phyloP scores from a whole-genome alignment of 2,113 vertebrate genomes.

The Oryzias javanicus region DNA sequence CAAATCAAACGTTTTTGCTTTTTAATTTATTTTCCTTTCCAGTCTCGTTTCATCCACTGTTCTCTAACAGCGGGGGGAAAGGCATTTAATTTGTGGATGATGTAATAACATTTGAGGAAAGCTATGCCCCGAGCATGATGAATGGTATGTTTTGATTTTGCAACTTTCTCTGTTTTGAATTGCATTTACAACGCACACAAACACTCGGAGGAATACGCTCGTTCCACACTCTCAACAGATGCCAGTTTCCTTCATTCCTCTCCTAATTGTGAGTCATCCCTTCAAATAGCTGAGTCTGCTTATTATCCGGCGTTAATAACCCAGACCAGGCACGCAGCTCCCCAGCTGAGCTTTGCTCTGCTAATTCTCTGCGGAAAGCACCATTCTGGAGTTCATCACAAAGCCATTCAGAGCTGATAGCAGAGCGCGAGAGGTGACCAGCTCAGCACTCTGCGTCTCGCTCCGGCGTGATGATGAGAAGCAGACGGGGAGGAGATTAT shows the following conservation, averaged over 20 bases:
- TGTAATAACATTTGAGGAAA: constrained; percentile 32
- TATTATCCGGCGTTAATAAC: constrained; percentile 60
- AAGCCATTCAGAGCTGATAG: constrained; percentile 56
- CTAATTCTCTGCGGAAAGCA: constrained; percentile 47
- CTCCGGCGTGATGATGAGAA: constrained; percentile 56
- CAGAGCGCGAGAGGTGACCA: constrained; percentile 54
- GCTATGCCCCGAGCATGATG: constrained; percentile 18
- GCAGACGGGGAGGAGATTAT: constrained; percentile 41
- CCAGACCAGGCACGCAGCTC: constrained; percentile 31
- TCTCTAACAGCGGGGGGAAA: constrained; percentile 50
- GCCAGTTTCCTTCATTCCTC: constrained; percentile 9
- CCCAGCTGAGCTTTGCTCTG: constrained; percentile 65
- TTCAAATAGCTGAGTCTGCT: constrained; percentile 66
- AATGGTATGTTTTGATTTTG: constrained; percentile 17
- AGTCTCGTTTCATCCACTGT: constrained; percentile 17
- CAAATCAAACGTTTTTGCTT: constrained; percentile 56
- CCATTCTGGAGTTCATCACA: constrained; percentile 61
- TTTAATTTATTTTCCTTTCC: constrained; percentile 4
- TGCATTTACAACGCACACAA: constrained; percentile 34
- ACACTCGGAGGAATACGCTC: constrained; percentile 10
- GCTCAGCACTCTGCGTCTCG: constrained; percentile 52
- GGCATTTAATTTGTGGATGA: constrained; percentile 34
- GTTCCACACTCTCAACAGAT: constrained; percentile 22
- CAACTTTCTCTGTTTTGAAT: constrained; percentile 35
- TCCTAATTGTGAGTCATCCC: constrained; percentile 46